Percentiles rank a stretch among this genome's conserved stretches.
These are phyloP conservation scores for Megaceryle maxima DNA, from an alignment of 2,113 vertebrate genomes.

Conservation along the genomic window DNA sequence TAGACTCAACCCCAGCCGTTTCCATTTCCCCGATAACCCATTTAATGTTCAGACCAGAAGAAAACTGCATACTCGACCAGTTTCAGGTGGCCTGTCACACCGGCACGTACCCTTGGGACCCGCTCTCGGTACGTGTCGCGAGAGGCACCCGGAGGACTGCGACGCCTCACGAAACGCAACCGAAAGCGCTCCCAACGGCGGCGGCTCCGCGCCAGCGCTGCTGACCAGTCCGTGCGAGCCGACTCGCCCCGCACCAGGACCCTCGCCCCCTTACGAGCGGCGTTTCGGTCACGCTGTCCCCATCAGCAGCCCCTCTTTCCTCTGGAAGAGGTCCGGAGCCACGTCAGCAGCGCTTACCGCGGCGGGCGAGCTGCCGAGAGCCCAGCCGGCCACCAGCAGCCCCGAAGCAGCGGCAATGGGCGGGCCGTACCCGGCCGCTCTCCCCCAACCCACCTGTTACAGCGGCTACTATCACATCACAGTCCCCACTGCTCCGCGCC, in stretches of 20 bases:
- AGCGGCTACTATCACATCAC: constrained; percentile 1
- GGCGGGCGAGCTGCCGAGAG: not conserved
- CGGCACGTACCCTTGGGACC: rapidly evolving
- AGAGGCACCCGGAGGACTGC: rapidly evolving
- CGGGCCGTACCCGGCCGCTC: no score
- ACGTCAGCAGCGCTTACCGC: not conserved
- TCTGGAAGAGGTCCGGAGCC: not conserved
- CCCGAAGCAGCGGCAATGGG: no score
- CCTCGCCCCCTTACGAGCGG: no score
- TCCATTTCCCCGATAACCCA: not conserved
- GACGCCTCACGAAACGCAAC: rapidly evolving
- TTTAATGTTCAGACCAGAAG: rapidly evolving
- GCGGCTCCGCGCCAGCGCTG: rapidly evolving
- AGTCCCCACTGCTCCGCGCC: not conserved
- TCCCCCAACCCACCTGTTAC: not conserved
- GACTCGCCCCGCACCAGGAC: not conserved
- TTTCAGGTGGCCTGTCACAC: rapidly evolving
- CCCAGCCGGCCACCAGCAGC: not conserved
- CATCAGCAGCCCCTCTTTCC: no score
- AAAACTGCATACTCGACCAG: rapidly evolving
- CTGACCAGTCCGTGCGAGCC: not conserved
- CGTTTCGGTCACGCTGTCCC: not conserved
- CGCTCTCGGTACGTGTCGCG: rapidly evolving
- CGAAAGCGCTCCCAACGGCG: rapidly evolving
- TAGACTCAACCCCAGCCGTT: not conserved